Evolutionary conservation across 1,140 invertebrate genomes (phyloP).

Genomic region (Drosophila mayri): DNA sequence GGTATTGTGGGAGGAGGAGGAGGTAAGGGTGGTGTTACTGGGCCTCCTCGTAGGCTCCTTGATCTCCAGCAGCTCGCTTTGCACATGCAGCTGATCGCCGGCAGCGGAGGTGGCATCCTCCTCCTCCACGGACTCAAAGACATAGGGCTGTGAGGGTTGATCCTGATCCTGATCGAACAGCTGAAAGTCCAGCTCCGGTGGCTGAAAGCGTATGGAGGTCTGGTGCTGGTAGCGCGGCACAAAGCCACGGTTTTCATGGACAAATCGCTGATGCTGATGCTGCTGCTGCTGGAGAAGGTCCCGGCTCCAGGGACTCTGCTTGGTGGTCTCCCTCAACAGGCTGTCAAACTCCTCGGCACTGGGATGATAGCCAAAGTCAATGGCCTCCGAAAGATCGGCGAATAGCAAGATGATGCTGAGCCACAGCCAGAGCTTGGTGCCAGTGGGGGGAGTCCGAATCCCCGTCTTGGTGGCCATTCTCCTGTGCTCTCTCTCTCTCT

Average conservation of each 20-base stretch:
- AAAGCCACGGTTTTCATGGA: constrained; percentile 31
- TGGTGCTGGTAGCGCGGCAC: constrained; percentile 56
- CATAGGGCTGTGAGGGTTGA: constrained; percentile 37
- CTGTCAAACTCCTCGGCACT: constrained; percentile 82
- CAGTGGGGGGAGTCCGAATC: constrained; percentile 10
- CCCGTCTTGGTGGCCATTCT: neutral
- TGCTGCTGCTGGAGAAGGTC: constrained; percentile 51
- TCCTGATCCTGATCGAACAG: constrained; percentile 49
- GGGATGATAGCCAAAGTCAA: constrained; percentile 80
- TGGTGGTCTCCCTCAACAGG: constrained; percentile 59
- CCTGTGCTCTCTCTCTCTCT: neutral
- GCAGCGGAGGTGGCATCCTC: neutral
- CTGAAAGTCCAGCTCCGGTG: constrained; percentile 58
- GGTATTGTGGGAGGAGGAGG: neutral
- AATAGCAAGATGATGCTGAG: constrained; percentile 47
- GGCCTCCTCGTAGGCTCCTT: constrained; percentile 16
- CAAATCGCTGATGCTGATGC: constrained; percentile 14
- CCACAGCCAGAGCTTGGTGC: neutral
- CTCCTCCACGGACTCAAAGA: constrained; percentile 61
- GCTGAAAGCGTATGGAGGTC: constrained; percentile 25
- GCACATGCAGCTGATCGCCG: constrained; percentile 46
- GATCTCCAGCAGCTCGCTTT: constrained; percentile 59
- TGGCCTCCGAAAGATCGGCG: constrained; percentile 37
- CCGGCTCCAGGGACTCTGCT: constrained; percentile 60
- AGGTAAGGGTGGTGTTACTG: neutral